Evolutionary conservation across 1,140 invertebrate species (phyloP), one percentile per base, ranked within the genome.

Genomic region (Calliopsis andreniformis): DNA sequence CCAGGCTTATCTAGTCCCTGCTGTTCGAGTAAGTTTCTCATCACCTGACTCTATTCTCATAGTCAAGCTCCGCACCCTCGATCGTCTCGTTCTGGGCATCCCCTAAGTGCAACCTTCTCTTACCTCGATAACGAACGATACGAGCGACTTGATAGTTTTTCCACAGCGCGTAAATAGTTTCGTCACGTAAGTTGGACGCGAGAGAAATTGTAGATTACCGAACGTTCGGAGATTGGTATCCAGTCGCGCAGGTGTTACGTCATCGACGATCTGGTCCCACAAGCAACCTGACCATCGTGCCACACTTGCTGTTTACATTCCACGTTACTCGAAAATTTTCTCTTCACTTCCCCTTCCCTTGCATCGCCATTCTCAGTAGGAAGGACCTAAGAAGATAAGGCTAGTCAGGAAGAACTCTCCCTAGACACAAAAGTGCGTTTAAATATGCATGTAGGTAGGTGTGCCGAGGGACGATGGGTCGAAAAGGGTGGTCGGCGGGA

Each of bases 151-250:
- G 28, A 7, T n/a, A n/a, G n/a, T n/a, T n/a, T n/a, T n/a, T n/a
- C n/a, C n/a, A n/a, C 20, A n/a, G 18, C 10, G 3, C 20, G 12
- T 59, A 32, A 62, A 63, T 63, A 72, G 63, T 72, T 72, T 51
- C 58, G 18, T 72, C 62, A 23, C 32, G 56, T 59, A 59, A 59
- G n/a, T n/a, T n/a, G 56, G 10, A 59, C 32, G 56, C 56, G 56
- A 59, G 56, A 23, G 56, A 59, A 59, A 39, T 59, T 39, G 32
- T 39, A 23, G 32, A 59, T 59, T 32, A 35, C 20, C 56, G 42
- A 20, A 39, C 3, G 10, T 10, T 39, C 4, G 35, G 35, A 10
- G 35, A 39, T 39, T 39, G 35, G 35, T 10, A 39, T 39, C 39
- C 25, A 62, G 14, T 14, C 20, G 23, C 3, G 3, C 32, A 20